Base-by-base conservation (phyloP, 2,113 vertebrate genomes). In the Trachemys scripta region DNA sequence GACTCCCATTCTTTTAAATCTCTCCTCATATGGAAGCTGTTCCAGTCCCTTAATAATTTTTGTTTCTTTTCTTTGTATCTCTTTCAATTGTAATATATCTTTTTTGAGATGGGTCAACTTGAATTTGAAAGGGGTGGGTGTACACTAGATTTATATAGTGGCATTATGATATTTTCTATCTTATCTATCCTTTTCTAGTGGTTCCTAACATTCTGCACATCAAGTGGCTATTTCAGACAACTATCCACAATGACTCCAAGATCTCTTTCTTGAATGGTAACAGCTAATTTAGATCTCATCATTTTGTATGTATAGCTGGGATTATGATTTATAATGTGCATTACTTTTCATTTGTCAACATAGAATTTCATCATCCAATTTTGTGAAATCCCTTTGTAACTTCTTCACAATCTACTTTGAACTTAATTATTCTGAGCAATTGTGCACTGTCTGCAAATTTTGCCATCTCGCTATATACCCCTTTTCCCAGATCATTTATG, bases 211-310 rank as follows among this genome's bases (percentile, higher is more conserved):
- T 84, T 47, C 7, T 6, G 4, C 85, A 1, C 47, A 93, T 9
- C 5, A 49, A 62, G 13, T 62, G 59, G 59, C 8, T 0, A 0
- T n/a, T 53, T 80, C 22, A 92, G 27, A 35, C 8, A 72, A 4
- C 1, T 78, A 51, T 16, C 13, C 27, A 84, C 17, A 86, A 82
- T 79, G 84, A 9, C 45, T 84, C 8, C 54, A 82, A 31, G 85
- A 78, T 56, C 4, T 47, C 31, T 90, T 94, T 56, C 42, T 47
- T 86, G 3, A 72, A 29, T 90, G 54, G 14, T 59, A 47, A 27
- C 86, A 54, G 86, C 45, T 81, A 84, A 24, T 51, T 88, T 50
- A 24, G 45, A 88, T 45, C 5, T n/a, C 24, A 22, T 56, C 83
- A 80, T 84, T 13, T 3, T 47, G 56, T 19, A 45, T 8, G 1